phyloP scores from a whole-genome alignment of 2,113 vertebrate genomes.

The Lucifuga dentata region DNA sequence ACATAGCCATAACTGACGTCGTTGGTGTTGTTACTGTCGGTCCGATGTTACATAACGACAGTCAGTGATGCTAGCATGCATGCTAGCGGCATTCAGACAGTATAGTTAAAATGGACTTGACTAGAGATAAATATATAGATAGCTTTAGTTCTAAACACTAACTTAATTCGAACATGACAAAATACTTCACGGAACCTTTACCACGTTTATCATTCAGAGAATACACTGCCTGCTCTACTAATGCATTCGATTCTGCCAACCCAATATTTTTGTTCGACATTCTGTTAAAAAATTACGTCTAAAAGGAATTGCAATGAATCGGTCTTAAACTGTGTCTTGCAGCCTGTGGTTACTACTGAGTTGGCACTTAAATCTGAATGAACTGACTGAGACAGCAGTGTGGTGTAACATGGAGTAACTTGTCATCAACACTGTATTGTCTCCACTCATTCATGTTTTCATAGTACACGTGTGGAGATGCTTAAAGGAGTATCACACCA shows the following conservation, averaged over 20 bases:
- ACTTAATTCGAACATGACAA: not conserved
- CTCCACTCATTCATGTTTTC: too few relatives aligned
- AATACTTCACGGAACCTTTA: not conserved
- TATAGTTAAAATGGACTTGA: too few relatives aligned
- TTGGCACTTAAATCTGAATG: too few relatives aligned
- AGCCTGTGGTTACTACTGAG: too few relatives aligned
- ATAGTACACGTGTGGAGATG: too few relatives aligned
- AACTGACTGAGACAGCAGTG: too few relatives aligned
- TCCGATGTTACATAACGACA: slow-evolving; percentile 63
- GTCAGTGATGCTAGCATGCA: not conserved
- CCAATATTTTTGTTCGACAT: not conserved
- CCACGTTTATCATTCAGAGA: not conserved
- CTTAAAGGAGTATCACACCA: too few relatives aligned
- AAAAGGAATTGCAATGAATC: not conserved
- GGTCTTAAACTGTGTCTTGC: not conserved
- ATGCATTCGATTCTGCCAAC: too few relatives aligned
- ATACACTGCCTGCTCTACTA: slow-evolving; percentile 26
- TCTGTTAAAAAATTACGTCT: not conserved
- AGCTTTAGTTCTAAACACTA: not conserved
- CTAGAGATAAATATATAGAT: not conserved
- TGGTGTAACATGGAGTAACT: too few relatives aligned
- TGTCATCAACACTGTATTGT: too few relatives aligned
- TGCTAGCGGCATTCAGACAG: not conserved
- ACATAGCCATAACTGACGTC: slow-evolving; percentile 48
- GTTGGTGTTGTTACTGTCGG: slow-evolving; percentile 22